Evolutionary conservation across 35 echinoderm and acorn worm species (phyloP).

Genomic region (Apostichopus japonicus): DNA sequence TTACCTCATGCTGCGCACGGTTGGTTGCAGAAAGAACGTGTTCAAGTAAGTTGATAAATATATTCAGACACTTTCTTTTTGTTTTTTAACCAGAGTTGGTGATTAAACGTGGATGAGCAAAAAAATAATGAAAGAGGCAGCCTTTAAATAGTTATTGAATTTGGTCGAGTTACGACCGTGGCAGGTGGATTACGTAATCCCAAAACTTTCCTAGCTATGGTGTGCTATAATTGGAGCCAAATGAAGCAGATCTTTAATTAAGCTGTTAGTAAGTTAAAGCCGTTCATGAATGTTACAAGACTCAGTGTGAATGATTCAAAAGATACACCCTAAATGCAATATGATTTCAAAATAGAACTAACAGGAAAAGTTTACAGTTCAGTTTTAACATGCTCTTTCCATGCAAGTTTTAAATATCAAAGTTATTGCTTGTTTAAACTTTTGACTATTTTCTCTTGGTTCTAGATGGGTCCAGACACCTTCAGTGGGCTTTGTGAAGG

Average conservation of each 20-base stretch:
- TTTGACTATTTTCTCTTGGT: background rate
- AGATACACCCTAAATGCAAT: no score
- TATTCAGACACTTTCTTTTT: background rate
- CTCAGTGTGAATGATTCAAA: no score
- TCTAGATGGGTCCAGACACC: slow-evolving; percentile 29
- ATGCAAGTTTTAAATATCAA: background rate
- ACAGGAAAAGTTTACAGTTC: background rate
- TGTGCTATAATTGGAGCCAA: no score
- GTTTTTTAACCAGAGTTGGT: background rate
- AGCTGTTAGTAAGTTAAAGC: no score
- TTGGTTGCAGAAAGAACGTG: slow-evolving; percentile 81
- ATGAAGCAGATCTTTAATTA: no score
- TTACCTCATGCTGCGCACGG: slow-evolving; percentile 89
- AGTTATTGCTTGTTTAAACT: background rate
- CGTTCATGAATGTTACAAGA: no score
- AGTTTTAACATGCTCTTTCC: background rate
- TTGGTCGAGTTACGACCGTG: no score
- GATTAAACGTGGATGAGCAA: background rate
- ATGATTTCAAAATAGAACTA: no score
- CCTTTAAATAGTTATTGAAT: no score
- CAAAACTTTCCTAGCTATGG: no score
- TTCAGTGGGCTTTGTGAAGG: slow-evolving; percentile 92
- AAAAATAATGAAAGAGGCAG: background rate
- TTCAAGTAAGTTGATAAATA: slow-evolving; percentile 57
- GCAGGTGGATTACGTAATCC: no score